Evolutionary conservation across 2,797 vertebrate genomes (phyloP).

Genomic region (Triplophysa yarkandensis): DNA sequence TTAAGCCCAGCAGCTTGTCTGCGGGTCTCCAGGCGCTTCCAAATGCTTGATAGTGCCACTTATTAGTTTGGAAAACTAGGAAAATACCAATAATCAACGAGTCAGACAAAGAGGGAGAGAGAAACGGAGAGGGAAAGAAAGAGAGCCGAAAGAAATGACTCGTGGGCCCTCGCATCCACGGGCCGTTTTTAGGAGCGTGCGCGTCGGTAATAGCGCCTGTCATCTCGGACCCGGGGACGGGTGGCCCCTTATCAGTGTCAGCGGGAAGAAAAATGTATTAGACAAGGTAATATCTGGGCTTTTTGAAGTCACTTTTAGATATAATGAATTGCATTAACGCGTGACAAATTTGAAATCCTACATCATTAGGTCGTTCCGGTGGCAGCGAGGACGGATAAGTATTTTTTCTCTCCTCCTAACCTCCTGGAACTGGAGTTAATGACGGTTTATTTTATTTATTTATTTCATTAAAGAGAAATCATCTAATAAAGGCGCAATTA

Average conservation of each 20-base stretch:
- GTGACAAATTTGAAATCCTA: conserved; percentile 55
- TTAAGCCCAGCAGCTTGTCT: conserved; percentile 95
- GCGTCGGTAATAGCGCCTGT: conserved; percentile 32
- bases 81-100: conserved; percentile 99
- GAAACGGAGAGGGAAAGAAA: conserved; percentile 5
- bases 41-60: conserved; percentile 90
- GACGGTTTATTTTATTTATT: conserved; percentile 87
- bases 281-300: conserved; percentile 75
- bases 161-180: no score
- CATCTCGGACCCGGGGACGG: conserved; percentile 22
- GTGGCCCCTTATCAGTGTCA: conserved; percentile 38
- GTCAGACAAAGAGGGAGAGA: conserved; percentile 66
- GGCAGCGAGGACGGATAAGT: conserved; percentile 46
- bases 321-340: conserved; percentile 80
- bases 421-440: conserved; percentile 83
- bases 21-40: conserved; percentile 85
- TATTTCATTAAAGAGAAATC: conserved; percentile 81
- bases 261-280: conserved; percentile 71
- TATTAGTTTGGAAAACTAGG: conserved; percentile 99
- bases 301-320: conserved; percentile 74
- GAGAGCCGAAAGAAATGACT: conserved; percentile 18
- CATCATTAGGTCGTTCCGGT: conserved; percentile 60
- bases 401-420: conserved; percentile 74
- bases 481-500: conserved; percentile 56
- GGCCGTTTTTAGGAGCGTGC: conserved; percentile 11